Percentiles rank a stretch among this genome's conserved stretches.
These are phyloP conservation scores for Myotis myotis DNA, from an alignment of 2,797 vertebrate genomes.

Conservation along the genomic window DNA sequence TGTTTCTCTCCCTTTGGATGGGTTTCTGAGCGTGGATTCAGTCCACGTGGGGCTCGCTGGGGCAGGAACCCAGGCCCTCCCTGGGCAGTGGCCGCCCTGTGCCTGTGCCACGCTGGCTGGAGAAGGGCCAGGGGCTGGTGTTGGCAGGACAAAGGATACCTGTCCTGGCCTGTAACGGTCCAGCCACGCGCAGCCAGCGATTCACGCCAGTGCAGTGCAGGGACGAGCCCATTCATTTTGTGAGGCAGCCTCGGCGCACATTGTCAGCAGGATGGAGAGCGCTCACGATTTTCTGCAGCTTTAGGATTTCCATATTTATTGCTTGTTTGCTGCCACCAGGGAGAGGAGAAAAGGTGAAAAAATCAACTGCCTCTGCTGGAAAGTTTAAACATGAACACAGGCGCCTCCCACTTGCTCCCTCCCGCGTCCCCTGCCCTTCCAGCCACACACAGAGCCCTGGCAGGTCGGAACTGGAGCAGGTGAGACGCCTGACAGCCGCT, in stretches of 20 bases:
- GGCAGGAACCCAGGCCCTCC: not conserved
- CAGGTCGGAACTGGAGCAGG: not conserved
- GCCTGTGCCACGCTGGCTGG: not conserved
- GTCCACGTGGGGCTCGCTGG: not conserved
- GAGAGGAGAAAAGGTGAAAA: conserved; percentile 29
- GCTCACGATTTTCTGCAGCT: conserved; percentile 64
- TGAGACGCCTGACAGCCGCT: not conserved
- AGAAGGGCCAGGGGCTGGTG: not conserved
- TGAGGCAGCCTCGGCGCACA: not conserved
- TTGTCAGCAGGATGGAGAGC: conserved; percentile 59
- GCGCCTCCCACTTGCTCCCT: not conserved
- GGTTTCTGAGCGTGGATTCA: not conserved
- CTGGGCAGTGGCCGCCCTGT: not conserved
- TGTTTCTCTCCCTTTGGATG: not conserved
- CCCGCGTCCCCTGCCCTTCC: not conserved
- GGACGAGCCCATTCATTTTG: conserved; percentile 66
- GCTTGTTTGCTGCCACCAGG: conserved; percentile 56
- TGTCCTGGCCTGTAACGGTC: conserved; percentile 6
- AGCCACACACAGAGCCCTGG: not conserved
- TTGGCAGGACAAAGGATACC: conserved; percentile 54
- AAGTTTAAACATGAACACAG: conserved; percentile 61
- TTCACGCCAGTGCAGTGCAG: not conserved
- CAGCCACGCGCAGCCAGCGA: not conserved
- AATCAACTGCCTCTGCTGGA: conserved; percentile 66
- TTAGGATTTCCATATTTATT: conserved; percentile 86